Conservation (phyloP, 2,888 invertebrate species). For the Nipponacmea schrenckii region DNA sequence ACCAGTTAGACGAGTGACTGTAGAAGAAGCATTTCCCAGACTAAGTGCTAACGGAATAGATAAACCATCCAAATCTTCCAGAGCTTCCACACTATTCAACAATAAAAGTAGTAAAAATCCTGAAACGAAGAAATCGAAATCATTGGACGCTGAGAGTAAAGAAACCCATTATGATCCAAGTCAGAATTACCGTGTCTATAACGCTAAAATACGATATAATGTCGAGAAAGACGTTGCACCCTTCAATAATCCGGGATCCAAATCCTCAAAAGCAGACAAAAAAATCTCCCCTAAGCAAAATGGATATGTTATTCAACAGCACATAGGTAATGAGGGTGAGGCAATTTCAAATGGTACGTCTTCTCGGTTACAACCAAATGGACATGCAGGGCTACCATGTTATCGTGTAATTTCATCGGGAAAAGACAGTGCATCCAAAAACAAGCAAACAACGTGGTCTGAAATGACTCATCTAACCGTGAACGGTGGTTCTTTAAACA, state of each 20-base stretch:
- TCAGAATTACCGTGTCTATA: neutral
- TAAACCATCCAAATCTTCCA: neutral
- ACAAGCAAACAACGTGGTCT: neutral
- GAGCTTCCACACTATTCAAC: neutral
- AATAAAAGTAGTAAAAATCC: neutral
- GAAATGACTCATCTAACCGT: neutral
- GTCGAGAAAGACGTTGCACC: neutral
- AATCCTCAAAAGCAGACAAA: neutral
- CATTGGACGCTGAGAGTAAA: neutral
- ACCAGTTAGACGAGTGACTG: neutral
- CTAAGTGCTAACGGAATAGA: neutral
- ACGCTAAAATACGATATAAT: neutral
- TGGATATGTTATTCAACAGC: neutral
- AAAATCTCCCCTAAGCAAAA: neutral
- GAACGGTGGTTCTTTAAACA: neutral
- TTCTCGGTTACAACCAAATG: neutral
- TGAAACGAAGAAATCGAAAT: neutral
- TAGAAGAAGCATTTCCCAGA: constrained; percentile 1
- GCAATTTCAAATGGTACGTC: neutral
- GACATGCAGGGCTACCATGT: too few species aligned
- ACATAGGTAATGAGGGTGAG: neutral
- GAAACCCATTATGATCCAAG: neutral
- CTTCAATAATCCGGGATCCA: neutral
- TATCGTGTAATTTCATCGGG: neutral
- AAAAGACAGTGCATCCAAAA: neutral